These are phyloP conservation scores for Blastobasis lacticolella DNA, from an alignment of 2,888 invertebrate genomes.

Conservation along the genomic window DNA sequence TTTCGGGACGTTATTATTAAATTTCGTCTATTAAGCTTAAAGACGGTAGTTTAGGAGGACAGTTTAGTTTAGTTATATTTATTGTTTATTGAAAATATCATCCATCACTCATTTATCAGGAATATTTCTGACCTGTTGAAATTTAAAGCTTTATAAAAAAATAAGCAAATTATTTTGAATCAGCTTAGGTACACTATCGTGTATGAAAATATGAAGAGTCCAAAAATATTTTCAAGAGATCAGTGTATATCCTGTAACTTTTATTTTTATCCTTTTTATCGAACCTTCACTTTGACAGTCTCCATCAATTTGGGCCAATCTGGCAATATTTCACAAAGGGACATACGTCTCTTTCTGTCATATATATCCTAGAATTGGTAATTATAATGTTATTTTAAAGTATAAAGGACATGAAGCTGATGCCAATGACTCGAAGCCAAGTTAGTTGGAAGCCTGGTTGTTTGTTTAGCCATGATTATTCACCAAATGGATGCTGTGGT, in stretches of 20 bases:
- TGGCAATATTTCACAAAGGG: slow-evolving; percentile 81
- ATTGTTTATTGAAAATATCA: slow-evolving; percentile 43
- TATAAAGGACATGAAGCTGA: background rate
- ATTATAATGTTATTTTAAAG: slow-evolving; percentile 35
- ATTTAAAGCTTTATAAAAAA: slow-evolving; percentile 9
- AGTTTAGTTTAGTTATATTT: slow-evolving; percentile 40
- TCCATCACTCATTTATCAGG: slow-evolving; percentile 51
- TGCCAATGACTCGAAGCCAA: slow-evolving; percentile 23
- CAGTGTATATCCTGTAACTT: slow-evolving; percentile 32
- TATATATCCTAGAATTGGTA: slow-evolving; percentile 78
- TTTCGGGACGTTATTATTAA: background rate
- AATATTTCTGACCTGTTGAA: slow-evolving; percentile 40
- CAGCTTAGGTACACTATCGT: no score
- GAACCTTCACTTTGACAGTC: slow-evolving; percentile 80
- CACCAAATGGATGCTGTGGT: background rate
- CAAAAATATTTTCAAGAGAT: slow-evolving; percentile 31
- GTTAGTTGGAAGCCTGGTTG: slow-evolving; percentile 23
- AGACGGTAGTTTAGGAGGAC: slow-evolving; percentile 37
- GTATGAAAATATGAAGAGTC: no score
- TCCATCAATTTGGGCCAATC: slow-evolving; percentile 85
- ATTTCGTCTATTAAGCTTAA: slow-evolving; percentile 15
- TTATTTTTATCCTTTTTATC: slow-evolving; percentile 51
- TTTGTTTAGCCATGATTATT: background rate
- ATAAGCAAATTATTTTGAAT: no score
- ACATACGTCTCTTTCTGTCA: slow-evolving; percentile 79